Base-by-base conservation (phyloP, 2,113 vertebrate genomes). In the Rhinogobius similis region DNA sequence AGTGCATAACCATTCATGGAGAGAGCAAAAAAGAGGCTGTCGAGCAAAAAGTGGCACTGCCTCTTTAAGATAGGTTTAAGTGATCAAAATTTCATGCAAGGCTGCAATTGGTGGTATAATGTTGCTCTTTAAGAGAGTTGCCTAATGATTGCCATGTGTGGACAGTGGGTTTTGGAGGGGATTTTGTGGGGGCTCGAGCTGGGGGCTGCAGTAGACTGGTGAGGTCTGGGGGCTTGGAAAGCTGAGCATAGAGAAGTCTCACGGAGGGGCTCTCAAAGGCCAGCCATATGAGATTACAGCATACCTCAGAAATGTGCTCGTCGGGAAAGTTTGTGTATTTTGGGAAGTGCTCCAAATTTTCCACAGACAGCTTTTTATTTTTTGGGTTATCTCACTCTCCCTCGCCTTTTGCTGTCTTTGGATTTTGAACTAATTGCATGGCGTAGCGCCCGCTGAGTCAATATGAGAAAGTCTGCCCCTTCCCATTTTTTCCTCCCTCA, bases 21-120 rank as follows among this genome's bases (percentile, higher is more conserved):
- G 72, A 74, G 68, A 77, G 76, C 74, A 82, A 87, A 86, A 85
- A 79, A 68, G 71, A 86, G 82, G 82, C 55, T 88, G 82, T 69
- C 79, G 80, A 85, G 83, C 82, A 85, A 83, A 79, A 84, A 82
- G 88, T 53, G 67, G 68, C 71, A 74, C 88, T 87, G 38, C 36
- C 87, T 92, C 92, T 94, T 91, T 92, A 93, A 93, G 91, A 90
- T 83, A 84, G 90, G 87, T 87, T 92, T 90, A 89, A 86, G 88
- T 88, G 92, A 93, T 93, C 90, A 90, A 87, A 70, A 89, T 92
- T 85, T 91, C 82, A 89, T 76, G 73, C 64, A 80, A 84, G 90
- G 85, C 82, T 87, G 90, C 83, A 70, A 81, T 90, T 65, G 71
- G 82, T 78, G 86, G 90, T 91, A 86, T 92, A 93, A 92, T 81